Evolutionary conservation across 2,797 vertebrate species (phyloP).

Genomic region (Manis crassicaudata): DNA sequence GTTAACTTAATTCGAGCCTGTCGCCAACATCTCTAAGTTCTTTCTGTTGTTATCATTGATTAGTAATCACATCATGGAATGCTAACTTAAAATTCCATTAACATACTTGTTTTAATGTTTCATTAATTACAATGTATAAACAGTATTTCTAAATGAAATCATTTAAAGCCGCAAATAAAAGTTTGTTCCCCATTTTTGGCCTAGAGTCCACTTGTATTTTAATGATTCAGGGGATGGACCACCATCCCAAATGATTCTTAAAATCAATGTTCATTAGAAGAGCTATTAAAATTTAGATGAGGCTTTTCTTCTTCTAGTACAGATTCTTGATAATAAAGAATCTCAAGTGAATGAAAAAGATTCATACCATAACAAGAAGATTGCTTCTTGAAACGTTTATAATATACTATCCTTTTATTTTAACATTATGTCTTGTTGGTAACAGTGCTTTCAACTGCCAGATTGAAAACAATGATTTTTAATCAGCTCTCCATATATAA

Average conservation of each 20-base stretch:
- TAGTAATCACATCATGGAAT: not conserved
- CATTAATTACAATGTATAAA: not conserved
- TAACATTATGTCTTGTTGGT: constrained; percentile 31
- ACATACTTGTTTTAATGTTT: not conserved
- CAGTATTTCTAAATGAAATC: not conserved
- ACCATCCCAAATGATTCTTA: not conserved
- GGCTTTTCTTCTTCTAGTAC: not conserved
- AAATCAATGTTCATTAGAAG: not conserved
- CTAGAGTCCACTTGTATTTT: not conserved
- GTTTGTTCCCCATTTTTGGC: not conserved
- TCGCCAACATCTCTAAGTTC: not conserved
- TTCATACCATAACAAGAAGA: constrained; percentile 26
- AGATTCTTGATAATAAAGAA: constrained; percentile 29
- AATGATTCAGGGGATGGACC: not conserved
- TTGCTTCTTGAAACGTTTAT: constrained; percentile 3
- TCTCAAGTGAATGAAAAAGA: constrained; percentile 16
- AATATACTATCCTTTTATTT: constrained; percentile 16
- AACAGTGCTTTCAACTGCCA: constrained; percentile 61
- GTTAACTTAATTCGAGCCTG: not conserved
- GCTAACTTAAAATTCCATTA: not conserved
- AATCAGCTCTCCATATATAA: constrained; percentile 84
- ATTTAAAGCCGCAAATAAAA: not conserved
- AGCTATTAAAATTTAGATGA: constrained; percentile 16
- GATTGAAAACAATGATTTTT: constrained; percentile 80
- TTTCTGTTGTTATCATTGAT: not conserved